Percentiles rank a stretch among this genome's conserved stretches.
Conservation (phyloP, 2,888 invertebrate genomes). For the Yponomeuta sedellus region DNA sequence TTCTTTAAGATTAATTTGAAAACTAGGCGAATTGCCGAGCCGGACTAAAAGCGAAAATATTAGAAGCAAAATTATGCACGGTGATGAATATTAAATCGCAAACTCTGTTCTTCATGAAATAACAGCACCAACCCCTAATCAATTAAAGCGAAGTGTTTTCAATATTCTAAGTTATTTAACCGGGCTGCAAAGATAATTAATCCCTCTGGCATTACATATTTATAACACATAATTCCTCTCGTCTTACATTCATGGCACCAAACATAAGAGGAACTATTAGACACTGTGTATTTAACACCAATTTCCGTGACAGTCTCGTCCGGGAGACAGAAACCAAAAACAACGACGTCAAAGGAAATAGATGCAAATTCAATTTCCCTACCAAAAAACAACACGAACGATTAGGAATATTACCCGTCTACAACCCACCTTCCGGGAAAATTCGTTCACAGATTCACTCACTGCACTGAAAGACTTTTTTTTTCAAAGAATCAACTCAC, state of each 20-base stretch:
- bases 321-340: conserved; percentile 17
- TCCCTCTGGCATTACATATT: not conserved
- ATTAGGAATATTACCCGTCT: not conserved
- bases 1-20: not conserved
- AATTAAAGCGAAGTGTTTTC: not conserved
- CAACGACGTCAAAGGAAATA: conserved; percentile 21
- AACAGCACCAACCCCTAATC: not conserved
- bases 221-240: not conserved
- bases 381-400: conserved; percentile 10
- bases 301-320: not conserved
- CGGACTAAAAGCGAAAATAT: not conserved
- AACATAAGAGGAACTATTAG: not conserved
- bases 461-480: conserved; percentile 5
- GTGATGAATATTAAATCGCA: not conserved
- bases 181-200: not conserved
- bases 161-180: not conserved
- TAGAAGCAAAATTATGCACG: not conserved
- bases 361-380: conserved; percentile 20
- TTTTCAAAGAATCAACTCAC: not conserved
- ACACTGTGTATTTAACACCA: not conserved
- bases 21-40: not conserved
- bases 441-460: not conserved
- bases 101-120: not conserved
- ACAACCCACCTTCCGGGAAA: not conserved
- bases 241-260: not conserved